These are phyloP conservation scores for Gobius niger DNA, from an alignment of 2,113 vertebrate species.

Conservation along the genomic window DNA sequence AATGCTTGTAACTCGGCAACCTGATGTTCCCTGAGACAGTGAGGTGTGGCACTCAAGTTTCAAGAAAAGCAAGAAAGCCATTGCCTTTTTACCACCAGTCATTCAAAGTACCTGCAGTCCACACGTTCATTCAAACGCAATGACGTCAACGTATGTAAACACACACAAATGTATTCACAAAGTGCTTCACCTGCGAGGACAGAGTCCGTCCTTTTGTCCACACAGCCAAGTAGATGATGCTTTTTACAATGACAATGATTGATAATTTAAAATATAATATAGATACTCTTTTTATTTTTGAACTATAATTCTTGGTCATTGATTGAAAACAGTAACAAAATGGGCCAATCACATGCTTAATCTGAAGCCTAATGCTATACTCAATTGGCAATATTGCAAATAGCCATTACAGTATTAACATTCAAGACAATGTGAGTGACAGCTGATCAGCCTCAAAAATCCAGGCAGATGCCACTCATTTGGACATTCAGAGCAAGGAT, in stretches of 20 bases:
- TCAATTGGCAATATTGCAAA: no score
- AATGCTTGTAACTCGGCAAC: background rate
- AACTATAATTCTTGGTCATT: no score
- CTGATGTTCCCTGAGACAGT: background rate
- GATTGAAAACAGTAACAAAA: no score
- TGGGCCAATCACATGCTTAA: no score
- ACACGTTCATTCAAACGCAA: slow-evolving; percentile 2
- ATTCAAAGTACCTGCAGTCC: background rate
- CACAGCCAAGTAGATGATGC: background rate
- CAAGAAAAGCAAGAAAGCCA: no score
- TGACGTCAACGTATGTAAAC: slow-evolving; percentile 6
- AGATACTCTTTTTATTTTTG: background rate
- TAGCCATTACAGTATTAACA: no score
- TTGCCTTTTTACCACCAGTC: background rate
- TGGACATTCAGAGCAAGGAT: no score
- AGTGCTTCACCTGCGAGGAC: background rate
- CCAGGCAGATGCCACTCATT: no score
- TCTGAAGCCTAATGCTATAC: no score
- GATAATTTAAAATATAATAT: background rate
- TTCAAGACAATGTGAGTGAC: no score
- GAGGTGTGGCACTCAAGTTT: background rate
- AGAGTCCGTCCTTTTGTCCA: background rate
- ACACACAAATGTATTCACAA: background rate
- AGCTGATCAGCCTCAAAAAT: no score
- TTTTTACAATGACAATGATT: no score